phyloP scores from a whole-genome alignment of 1,140 invertebrate species.

The Samia ricini region DNA sequence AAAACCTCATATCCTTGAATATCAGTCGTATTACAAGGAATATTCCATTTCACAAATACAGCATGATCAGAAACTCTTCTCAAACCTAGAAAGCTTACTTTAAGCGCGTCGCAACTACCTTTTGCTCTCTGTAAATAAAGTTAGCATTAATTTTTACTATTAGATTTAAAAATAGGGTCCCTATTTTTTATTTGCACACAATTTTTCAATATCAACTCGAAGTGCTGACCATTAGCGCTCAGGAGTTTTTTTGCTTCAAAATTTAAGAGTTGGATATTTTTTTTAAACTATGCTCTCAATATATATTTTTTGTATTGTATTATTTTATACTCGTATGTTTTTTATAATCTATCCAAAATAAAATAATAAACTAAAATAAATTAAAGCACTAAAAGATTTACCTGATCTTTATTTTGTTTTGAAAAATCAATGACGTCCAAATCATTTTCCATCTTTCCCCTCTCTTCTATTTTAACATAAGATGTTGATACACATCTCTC shows the following conservation, averaged over 20 bases:
- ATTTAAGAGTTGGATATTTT: too few relatives aligned
- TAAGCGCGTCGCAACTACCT: slow-evolving; percentile 27
- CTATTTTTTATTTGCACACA: too few relatives aligned
- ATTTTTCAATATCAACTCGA: too few relatives aligned
- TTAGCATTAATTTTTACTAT: not conserved
- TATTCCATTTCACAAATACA: slow-evolving; percentile 46
- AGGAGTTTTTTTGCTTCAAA: too few relatives aligned
- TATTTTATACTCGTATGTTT: not conserved
- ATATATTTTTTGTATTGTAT: not conserved
- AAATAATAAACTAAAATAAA: not conserved
- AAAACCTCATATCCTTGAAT: slow-evolving; percentile 49
- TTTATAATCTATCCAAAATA: not conserved
- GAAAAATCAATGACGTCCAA: not conserved
- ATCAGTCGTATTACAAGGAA: slow-evolving; percentile 25
- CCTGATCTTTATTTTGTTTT: not conserved
- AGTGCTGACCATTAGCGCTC: too few relatives aligned
- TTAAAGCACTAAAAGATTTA: not conserved
- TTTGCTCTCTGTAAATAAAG: slow-evolving; percentile 16
- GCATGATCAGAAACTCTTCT: slow-evolving; percentile 46
- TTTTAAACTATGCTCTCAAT: too few relatives aligned
- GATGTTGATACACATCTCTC: not conserved
- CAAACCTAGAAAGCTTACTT: slow-evolving; percentile 32
- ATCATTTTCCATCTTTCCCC: not conserved
- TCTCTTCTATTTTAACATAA: not conserved
- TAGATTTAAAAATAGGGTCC: too few relatives aligned